Evolutionary conservation across 2,797 vertebrate species (phyloP).

Genomic region (Fistularia tabacaria): DNA sequence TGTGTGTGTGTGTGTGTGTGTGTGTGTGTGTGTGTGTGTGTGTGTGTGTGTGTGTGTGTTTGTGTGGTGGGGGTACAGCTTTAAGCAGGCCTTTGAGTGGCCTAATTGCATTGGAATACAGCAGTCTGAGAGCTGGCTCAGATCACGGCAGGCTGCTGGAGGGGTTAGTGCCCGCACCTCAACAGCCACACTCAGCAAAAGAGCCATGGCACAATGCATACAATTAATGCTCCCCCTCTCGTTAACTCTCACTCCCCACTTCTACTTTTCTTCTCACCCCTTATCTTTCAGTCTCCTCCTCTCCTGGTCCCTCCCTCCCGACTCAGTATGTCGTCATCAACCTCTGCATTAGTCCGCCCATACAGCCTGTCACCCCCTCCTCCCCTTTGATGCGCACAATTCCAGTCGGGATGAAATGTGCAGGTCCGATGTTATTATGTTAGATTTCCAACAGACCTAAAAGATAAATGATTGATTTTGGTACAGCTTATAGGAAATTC

Average conservation of each 20-base stretch:
- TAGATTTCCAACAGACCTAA: slow-evolving; percentile 50
- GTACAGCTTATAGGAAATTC: slow-evolving; percentile 48
- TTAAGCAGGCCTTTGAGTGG: slow-evolving; percentile 92
- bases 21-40: slow-evolving; percentile 23
- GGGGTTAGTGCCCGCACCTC: slow-evolving; percentile 83
- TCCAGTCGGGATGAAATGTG: slow-evolving; percentile 63
- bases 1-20: slow-evolving; percentile 26
- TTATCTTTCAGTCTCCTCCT: slow-evolving; percentile 1
- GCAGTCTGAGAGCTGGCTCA: slow-evolving; percentile 83
- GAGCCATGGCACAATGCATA: slow-evolving; percentile 68
- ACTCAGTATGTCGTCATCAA: slow-evolving; percentile 58
- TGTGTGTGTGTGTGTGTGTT: slow-evolving; percentile 21
- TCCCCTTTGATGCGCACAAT: slow-evolving; percentile 67
- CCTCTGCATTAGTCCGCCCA: slow-evolving; percentile 66
- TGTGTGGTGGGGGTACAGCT: slow-evolving; percentile 72
- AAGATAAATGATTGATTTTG: slow-evolving; percentile 48
- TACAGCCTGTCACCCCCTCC: slow-evolving; percentile 62
- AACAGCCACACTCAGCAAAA: slow-evolving; percentile 81
- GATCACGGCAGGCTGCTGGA: slow-evolving; percentile 85
- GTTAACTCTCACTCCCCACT: slow-evolving; percentile 70
- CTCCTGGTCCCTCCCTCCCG: neutral
- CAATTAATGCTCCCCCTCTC: slow-evolving; percentile 71
- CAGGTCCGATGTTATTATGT: slow-evolving; percentile 54
- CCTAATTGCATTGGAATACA: slow-evolving; percentile 94
- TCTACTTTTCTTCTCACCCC: slow-evolving; percentile 33